A percentile compares a stretch with the other conserved stretches of the same genome.
Conservation (phyloP, 2,113 vertebrate species). For the Oryctolagus cuniculus region mOryCun1.1 NC_091433.1:147509501-147510000, state of each 20-base stretch:
- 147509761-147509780: background rate
- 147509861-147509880: background rate
- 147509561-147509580: background rate
- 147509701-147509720: background rate
- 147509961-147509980: background rate
- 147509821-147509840: background rate
- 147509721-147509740: slow-evolving; percentile 6
- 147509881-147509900: background rate
- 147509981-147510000: background rate
- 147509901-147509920: background rate
- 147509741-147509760: background rate
- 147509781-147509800: background rate
- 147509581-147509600: background rate
- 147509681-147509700: background rate
- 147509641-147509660: background rate
- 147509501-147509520: background rate
- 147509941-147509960: background rate
- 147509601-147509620: background rate
- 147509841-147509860: background rate
- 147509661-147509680: background rate
- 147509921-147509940: background rate
- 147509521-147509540: background rate
- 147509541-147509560: background rate
- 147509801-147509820: background rate
- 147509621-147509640: background rate